phyloP scores from a whole-genome alignment of 2,888 invertebrate genomes.

The Theretra japonica region DNA sequence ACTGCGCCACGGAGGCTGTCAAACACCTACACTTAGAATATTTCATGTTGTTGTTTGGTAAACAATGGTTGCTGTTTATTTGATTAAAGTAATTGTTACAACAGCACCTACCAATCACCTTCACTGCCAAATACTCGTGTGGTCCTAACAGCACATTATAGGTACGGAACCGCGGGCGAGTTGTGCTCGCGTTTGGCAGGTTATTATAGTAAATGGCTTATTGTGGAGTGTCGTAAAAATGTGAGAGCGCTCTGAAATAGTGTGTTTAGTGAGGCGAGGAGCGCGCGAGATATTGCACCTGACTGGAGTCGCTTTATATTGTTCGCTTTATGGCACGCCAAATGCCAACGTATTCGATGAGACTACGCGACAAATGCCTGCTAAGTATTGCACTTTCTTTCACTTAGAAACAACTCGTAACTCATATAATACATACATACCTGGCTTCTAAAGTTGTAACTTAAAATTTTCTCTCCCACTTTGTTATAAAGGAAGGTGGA shows the following conservation, averaged over 20 bases:
- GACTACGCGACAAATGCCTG: not conserved
- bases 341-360: not conserved
- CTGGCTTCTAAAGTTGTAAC: not conserved
- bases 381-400: not conserved
- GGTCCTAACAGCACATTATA: too few species aligned
- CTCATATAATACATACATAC: too few species aligned
- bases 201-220: not conserved
- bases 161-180: not conserved
- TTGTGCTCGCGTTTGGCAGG: not conserved
- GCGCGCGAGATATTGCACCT: slow-evolving; percentile 5
- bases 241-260: slow-evolving; percentile 9
- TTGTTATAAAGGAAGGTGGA: too few species aligned
- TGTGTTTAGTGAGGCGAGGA: slow-evolving; percentile 7
- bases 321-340: not conserved
- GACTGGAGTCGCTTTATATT: not conserved
- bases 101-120: too few species aligned
- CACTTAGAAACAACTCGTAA: too few species aligned
- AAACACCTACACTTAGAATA: too few species aligned
- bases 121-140: too few species aligned
- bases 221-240: slow-evolving; percentile 1
- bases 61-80: too few species aligned
- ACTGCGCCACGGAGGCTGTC: too few species aligned
- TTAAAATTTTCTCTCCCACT: not conserved
- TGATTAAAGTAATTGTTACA: too few species aligned
- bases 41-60: too few species aligned